Percentiles rank a stretch among this genome's conserved stretches.
Conservation (phyloP, 2,888 invertebrate genomes). For the Agrochola litura region DNA sequence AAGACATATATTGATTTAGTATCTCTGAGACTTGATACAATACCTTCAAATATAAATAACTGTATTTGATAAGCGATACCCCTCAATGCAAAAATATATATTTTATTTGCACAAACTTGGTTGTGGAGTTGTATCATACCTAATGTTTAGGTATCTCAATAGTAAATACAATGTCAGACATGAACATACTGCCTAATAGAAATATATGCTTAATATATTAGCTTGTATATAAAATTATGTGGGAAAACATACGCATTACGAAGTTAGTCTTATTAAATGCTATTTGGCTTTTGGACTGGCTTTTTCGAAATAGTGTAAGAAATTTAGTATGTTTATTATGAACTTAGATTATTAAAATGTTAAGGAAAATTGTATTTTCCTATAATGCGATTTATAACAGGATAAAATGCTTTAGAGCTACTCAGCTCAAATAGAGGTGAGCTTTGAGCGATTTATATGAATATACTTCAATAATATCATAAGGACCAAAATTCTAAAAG, state of each 20-base stretch:
- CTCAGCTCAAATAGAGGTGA: slow-evolving; percentile 49
- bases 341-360: slow-evolving; percentile 72
- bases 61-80: slow-evolving; percentile 49
- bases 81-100: slow-evolving; percentile 47
- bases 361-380: slow-evolving; percentile 73
- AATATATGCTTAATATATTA: slow-evolving; percentile 75
- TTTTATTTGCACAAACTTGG: slow-evolving; percentile 62
- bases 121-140: slow-evolving; percentile 62
- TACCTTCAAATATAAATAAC: slow-evolving; percentile 49
- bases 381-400: slow-evolving; percentile 67
- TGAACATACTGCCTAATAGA: slow-evolving; percentile 61
- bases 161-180: slow-evolving; percentile 49
- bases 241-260: slow-evolving; percentile 90
- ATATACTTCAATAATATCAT: slow-evolving; percentile 64
- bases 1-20: slow-evolving; percentile 58
- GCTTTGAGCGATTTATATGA: slow-evolving; percentile 61
- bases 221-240: slow-evolving; percentile 87
- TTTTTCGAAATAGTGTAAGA: slow-evolving; percentile 84
- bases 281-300: slow-evolving; percentile 87
- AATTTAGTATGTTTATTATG: slow-evolving; percentile 79
- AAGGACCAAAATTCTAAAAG: slow-evolving; percentile 80
- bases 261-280: slow-evolving; percentile 87
- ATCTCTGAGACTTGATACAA: slow-evolving; percentile 46
- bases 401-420: slow-evolving; percentile 55
- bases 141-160: slow-evolving; percentile 57